A percentile compares a stretch with the other conserved stretches of the same genome.
phyloP scores from a whole-genome alignment of 2,113 vertebrate genomes.

The Probosciger aterrimus region DNA sequence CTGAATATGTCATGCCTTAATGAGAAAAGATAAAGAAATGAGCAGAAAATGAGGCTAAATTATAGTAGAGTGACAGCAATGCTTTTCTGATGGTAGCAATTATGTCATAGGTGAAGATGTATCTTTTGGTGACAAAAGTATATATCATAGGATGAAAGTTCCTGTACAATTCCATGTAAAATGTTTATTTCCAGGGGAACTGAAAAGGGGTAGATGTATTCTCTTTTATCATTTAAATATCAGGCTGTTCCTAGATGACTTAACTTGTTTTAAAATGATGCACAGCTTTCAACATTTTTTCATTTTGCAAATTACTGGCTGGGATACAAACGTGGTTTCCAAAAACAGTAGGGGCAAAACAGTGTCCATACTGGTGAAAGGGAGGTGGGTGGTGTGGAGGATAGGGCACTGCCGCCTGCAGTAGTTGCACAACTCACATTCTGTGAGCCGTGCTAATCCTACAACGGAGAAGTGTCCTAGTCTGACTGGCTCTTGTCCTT shows the following conservation, averaged over 20 bases:
- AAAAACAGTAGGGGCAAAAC: background rate
- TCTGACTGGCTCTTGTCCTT: background rate
- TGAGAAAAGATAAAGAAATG: conserved; percentile 8
- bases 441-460: background rate
- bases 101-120: conserved; percentile 7
- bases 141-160: background rate
- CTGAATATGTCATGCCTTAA: background rate
- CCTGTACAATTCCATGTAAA: background rate
- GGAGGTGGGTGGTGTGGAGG: rapidly evolving
- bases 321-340: background rate
- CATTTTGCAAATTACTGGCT: background rate
- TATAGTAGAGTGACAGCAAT: background rate
- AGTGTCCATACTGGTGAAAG: rapidly evolving
- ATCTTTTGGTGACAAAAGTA: background rate
- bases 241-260: background rate
- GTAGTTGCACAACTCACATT: background rate
- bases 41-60: conserved; percentile 15
- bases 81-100: background rate
- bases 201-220: background rate
- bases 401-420: background rate
- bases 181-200: conserved; percentile 1
- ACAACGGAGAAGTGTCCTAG: background rate
- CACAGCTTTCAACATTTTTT: background rate
- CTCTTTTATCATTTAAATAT: background rate
- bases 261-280: background rate